phyloP scores from a whole-genome alignment of 2,797 vertebrate genomes.

The Gymnothorax javanicus region DNA sequence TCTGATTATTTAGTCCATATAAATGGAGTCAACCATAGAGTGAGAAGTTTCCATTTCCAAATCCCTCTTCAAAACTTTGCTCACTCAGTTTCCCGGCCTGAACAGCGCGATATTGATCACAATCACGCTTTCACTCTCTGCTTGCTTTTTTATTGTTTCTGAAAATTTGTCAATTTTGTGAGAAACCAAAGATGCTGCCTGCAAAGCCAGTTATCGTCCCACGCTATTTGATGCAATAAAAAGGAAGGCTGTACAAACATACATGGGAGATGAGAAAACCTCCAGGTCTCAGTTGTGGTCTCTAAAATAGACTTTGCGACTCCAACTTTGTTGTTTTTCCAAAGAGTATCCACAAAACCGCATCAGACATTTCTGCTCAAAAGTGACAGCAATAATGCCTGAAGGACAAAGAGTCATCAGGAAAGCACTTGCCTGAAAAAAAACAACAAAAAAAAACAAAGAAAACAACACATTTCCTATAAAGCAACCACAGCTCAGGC shows the following conservation, averaged over 20 bases:
- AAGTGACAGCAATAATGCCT: background rate
- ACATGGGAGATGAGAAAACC: background rate
- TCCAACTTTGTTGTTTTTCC: constrained; percentile 14
- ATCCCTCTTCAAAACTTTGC: background rate
- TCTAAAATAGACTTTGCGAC: background rate
- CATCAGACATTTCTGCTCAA: constrained; percentile 5
- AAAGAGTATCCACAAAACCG: constrained; percentile 2
- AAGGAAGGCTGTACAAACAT: background rate
- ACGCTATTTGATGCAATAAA: background rate
- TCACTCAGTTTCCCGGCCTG: background rate
- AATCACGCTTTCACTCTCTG: background rate
- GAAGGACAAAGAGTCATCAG: background rate
- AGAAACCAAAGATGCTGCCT: background rate
- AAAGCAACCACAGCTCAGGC: background rate
- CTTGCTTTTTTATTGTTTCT: constrained; percentile 1
- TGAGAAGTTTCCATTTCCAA: too few species aligned
- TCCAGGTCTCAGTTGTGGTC: background rate
- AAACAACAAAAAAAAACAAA: background rate
- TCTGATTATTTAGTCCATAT: too few species aligned
- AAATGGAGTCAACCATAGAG: too few species aligned
- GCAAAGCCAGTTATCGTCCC: background rate
- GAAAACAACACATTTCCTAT: background rate
- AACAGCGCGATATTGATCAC: background rate
- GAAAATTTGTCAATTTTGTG: constrained; percentile 1
- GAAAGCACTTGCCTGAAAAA: background rate